Percentiles rank a stretch among this genome's conserved stretches.
phyloP scores from a whole-genome alignment of 2,797 vertebrate genomes.

The Sebastes nivosus region DNA sequence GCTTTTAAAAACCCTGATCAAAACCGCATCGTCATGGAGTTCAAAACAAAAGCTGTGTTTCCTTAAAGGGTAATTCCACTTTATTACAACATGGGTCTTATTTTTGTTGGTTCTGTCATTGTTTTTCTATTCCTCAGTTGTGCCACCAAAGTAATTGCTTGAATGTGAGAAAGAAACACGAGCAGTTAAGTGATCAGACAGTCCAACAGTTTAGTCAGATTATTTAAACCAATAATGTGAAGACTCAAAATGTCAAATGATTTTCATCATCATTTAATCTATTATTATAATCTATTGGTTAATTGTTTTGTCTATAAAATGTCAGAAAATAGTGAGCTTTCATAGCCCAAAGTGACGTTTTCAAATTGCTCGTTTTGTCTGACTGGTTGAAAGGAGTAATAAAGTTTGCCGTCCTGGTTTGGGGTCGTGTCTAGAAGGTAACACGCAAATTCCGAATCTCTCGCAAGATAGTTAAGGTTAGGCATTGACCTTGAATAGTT shows the following conservation, averaged over 20 bases:
- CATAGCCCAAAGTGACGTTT: not conserved
- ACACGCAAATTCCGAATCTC: too few species aligned
- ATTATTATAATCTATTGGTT: not conserved
- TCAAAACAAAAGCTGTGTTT: not conserved
- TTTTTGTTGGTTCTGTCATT: not conserved
- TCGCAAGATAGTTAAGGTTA: too few species aligned
- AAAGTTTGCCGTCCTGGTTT: too few species aligned
- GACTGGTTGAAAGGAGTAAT: not conserved
- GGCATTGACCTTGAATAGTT: too few species aligned
- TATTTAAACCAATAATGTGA: too few species aligned
- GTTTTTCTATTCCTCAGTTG: not conserved
- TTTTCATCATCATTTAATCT: not conserved
- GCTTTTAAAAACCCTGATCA: conserved; percentile 18
- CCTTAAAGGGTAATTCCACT: not conserved
- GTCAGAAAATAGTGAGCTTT: not conserved
- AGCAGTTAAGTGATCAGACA: too few species aligned
- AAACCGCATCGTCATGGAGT: not conserved
- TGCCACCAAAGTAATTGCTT: not conserved
- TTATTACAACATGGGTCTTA: not conserved
- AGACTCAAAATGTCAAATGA: not conserved
- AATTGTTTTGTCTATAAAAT: not conserved
- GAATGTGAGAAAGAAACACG: too few species aligned
- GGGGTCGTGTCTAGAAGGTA: too few species aligned
- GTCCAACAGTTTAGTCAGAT: too few species aligned
- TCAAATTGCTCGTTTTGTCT: not conserved